phyloP scores from a whole-genome alignment of 1,140 invertebrate genomes.

The Trinorchestia longiramus region DNA sequence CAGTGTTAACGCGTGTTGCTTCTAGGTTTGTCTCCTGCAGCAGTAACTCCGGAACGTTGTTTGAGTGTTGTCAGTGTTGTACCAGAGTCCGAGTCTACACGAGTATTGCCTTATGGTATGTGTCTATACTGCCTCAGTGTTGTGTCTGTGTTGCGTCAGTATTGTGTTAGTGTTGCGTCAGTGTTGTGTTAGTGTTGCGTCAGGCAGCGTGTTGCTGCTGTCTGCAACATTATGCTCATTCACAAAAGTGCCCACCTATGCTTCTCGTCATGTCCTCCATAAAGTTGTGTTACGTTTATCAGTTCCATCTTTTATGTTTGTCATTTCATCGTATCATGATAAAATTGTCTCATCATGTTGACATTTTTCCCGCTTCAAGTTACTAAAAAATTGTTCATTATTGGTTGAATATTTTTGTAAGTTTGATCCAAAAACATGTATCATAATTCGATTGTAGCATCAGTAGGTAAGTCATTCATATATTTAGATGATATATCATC shows the following conservation, averaged over 20 bases:
- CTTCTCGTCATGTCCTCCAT: not conserved
- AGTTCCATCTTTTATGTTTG: not conserved
- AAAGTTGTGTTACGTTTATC: not conserved
- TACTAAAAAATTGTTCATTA: not conserved
- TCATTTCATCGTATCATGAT: not conserved
- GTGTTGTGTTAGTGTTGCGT: not conserved
- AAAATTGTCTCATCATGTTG: not conserved
- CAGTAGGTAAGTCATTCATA: not conserved
- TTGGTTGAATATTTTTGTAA: not conserved
- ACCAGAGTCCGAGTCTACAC: not conserved
- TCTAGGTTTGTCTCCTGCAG: not conserved
- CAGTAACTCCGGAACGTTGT: not conserved
- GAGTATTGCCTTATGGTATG: not conserved
- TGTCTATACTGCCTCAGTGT: not conserved
- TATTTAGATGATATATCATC: not conserved
- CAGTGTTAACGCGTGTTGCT: no score
- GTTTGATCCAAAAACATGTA: not conserved
- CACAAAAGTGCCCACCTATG: not conserved
- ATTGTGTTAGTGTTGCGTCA: not conserved
- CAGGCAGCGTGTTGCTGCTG: not conserved
- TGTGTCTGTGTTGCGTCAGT: not conserved
- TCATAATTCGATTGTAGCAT: not conserved
- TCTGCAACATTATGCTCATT: not conserved
- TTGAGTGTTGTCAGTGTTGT: not conserved
- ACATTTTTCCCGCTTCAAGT: not conserved